Evolutionary conservation across 2,797 vertebrate species (phyloP).

Genomic region (Myripristis jacobus): DNA sequence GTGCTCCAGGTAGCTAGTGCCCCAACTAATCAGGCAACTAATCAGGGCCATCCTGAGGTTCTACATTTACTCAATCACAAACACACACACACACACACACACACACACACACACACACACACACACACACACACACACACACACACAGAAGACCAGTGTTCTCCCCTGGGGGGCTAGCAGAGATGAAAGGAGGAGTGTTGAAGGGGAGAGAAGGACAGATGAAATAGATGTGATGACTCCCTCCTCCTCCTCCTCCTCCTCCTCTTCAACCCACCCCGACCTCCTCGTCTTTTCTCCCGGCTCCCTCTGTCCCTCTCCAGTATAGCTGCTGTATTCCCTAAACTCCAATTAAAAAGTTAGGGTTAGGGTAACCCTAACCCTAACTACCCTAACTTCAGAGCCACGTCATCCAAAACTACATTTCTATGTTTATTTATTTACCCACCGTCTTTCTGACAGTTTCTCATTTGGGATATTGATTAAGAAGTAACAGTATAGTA

Average conservation of each 20-base stretch:
- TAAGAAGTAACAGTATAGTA: too few species aligned
- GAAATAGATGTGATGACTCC: slow-evolving; percentile 74
- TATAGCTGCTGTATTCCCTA: neutral
- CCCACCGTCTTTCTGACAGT: too few species aligned
- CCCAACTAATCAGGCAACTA: too few species aligned
- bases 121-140: slow-evolving; percentile 59
- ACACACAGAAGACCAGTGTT: slow-evolving; percentile 77
- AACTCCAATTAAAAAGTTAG: neutral
- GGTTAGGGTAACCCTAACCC: too few species aligned
- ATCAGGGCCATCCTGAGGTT: too few species aligned
- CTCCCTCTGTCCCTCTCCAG: neutral
- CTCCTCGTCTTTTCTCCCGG: slow-evolving; percentile 48
- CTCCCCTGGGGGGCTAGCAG: slow-evolving; percentile 68
- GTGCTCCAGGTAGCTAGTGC: too few species aligned
- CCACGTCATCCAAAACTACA: too few species aligned
- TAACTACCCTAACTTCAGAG: too few species aligned
- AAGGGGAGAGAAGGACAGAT: slow-evolving; percentile 73
- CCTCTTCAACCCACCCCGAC: neutral
- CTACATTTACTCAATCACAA: slow-evolving; percentile 36
- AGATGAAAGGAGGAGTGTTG: slow-evolving; percentile 82
- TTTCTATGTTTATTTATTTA: too few species aligned
- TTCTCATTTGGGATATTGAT: too few species aligned
- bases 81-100: slow-evolving; percentile 19
- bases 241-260: neutral
- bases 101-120: slow-evolving; percentile 31